Evolutionary conservation across 2,797 vertebrate genomes (phyloP).

Genomic region (Chanos chanos): DNA sequence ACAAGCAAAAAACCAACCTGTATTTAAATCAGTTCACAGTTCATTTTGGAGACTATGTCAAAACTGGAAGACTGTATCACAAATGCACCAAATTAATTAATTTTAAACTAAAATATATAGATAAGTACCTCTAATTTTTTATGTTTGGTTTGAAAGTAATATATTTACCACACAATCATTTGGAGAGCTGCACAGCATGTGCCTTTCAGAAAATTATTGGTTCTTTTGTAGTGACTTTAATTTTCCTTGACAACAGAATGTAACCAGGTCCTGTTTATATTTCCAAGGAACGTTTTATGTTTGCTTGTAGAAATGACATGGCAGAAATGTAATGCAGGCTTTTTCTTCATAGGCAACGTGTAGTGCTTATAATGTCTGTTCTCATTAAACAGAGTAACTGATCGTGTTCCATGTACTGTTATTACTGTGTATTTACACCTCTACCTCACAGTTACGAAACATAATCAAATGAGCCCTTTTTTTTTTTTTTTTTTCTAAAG

Average conservation of each 20-base stretch:
- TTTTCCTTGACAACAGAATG: conserved; percentile 52
- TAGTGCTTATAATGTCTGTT: conserved; percentile 61
- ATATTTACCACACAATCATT: conserved; percentile 32
- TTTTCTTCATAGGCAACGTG: conserved; percentile 54
- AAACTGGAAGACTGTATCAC: conserved; percentile 22
- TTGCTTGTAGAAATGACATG: conserved; percentile 63
- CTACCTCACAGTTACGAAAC: too few species aligned
- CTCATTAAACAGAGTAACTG: conserved; percentile 71
- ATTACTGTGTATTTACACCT: too few species aligned
- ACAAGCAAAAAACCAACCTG: too few species aligned
- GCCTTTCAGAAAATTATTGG: conserved; percentile 44
- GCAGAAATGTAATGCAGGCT: conserved; percentile 52
- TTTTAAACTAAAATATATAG: not conserved
- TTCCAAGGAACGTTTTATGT: conserved; percentile 52
- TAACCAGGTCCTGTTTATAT: conserved; percentile 51
- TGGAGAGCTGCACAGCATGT: conserved; percentile 18
- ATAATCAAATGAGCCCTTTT: too few species aligned
- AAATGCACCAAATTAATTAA: conserved; percentile 8
- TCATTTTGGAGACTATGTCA: too few species aligned
- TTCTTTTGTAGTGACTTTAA: conserved; percentile 3
- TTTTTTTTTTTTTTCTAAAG: too few species aligned
- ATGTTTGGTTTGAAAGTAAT: conserved; percentile 23
- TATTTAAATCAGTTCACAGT: too few species aligned
- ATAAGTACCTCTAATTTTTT: conserved; percentile 6
- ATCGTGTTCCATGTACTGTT: too few species aligned